These are phyloP conservation scores for Molothrus aeneus DNA, from an alignment of 2,797 vertebrate species.

Conservation along the genomic window DNA sequence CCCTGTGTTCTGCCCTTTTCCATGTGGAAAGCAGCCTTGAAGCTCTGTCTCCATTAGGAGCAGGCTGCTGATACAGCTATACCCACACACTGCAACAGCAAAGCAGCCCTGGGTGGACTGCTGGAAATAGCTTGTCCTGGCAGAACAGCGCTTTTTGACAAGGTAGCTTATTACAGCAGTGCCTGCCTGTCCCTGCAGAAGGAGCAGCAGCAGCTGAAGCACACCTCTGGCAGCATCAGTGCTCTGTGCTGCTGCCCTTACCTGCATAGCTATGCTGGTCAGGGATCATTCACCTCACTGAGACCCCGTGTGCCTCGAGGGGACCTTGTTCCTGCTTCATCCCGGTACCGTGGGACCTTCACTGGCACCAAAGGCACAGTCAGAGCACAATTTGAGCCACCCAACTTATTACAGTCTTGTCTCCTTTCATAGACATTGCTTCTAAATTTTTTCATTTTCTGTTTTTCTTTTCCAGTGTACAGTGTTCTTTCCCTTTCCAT, in stretches of 20 bases:
- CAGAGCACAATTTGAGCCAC: not conserved
- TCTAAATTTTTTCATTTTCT: not conserved
- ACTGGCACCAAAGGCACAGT: not conserved
- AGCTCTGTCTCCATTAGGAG: slow-evolving; percentile 49
- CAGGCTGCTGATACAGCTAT: slow-evolving; percentile 60
- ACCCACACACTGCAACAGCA: slow-evolving; percentile 22
- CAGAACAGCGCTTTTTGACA: slow-evolving; percentile 7
- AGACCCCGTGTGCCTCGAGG: accelerated
- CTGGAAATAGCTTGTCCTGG: slow-evolving; percentile 62
- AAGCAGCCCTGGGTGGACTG: slow-evolving; percentile 39
- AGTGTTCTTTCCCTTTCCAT: not conserved
- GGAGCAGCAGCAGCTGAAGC: not conserved
- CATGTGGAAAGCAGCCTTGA: slow-evolving; percentile 26
- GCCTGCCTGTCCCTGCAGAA: not conserved
- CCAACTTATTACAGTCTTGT: not conserved
- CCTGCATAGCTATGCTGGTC: accelerated
- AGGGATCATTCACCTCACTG: accelerated
- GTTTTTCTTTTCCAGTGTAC: not conserved
- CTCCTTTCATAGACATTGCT: not conserved
- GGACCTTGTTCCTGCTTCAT: not conserved
- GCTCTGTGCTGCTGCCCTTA: not conserved
- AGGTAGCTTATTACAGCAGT: slow-evolving; percentile 49
- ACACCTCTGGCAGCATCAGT: not conserved
- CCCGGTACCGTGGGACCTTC: not conserved
- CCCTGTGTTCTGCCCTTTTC: not conserved